A percentile compares a stretch with the other conserved stretches of the same genome.
Conservation (phyloP, 2,113 vertebrate genomes). For the Probosciger aterrimus region DNA sequence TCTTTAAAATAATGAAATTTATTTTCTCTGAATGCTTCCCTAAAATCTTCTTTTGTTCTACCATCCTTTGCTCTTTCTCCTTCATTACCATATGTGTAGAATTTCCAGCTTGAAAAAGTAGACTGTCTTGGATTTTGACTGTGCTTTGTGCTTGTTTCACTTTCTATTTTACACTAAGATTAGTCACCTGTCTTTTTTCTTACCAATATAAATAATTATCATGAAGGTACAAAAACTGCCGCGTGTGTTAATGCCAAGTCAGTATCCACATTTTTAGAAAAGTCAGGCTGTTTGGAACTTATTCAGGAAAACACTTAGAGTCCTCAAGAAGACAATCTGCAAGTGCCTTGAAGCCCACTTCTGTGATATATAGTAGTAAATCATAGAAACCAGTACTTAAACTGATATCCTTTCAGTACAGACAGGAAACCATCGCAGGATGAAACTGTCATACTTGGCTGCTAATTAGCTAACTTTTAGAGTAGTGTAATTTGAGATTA, state of each 20-base stretch:
- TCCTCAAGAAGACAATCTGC: conserved; percentile 35
- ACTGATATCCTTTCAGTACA: conserved; percentile 38
- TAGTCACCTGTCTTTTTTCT: background rate
- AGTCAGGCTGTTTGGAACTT: conserved; percentile 39
- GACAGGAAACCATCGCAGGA: conserved; percentile 56
- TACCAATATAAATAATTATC: background rate
- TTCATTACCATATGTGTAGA: background rate
- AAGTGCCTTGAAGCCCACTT: conserved; percentile 23
- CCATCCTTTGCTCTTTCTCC: background rate
- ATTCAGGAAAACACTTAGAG: conserved; percentile 54
- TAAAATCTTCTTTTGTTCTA: background rate
- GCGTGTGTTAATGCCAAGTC: background rate
- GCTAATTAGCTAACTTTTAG: conserved; percentile 57
- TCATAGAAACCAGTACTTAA: conserved; percentile 29
- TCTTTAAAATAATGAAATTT: background rate
- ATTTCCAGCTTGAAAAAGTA: background rate
- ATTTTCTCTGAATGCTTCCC: background rate
- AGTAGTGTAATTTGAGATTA: conserved; percentile 44
- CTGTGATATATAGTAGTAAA: conserved; percentile 18
- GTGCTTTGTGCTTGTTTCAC: background rate
- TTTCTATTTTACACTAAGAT: background rate
- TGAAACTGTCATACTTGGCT: conserved; percentile 50
- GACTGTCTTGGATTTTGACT: background rate
- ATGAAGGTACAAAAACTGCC: background rate
- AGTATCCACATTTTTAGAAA: background rate